Base-by-base conservation (phyloP, 2,888 invertebrate genomes). In the Theristus sp. region DNA sequence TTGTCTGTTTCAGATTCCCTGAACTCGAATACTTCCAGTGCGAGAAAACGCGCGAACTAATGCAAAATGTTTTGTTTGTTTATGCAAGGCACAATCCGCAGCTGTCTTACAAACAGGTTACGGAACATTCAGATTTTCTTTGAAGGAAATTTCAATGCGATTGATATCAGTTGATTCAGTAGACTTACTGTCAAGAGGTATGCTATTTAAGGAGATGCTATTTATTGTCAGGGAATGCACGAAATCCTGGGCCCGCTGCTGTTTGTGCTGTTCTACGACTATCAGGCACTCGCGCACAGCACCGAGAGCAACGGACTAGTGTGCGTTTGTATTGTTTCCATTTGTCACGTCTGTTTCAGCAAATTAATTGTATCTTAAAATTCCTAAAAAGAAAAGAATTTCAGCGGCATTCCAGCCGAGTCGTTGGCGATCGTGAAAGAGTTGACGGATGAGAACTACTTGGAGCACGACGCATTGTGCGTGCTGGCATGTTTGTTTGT, bases 401-500 rank as follows among this genome's bases (percentile, higher is more conserved):
- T n/a, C 25, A 25, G 52, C 17, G 27, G 49, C 3, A 49, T 49
- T 49, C 49, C 49, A 17, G 3, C 13, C 3, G 49, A 49, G n/a
- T 49, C 49, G 49, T n/a, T 49, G 3, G 49, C 62, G 26, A 79
- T 82, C 22, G 78, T 87, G 28, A 76, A 79, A 65, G 80, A 80
- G 68, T 79, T 86, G 31, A 76, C 87, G 69, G 81, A 85, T 71
- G 82, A 84, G 56, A 75, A 78, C 20, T 84, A 80, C 71, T 74
- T 87, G 59, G 87, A 87, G 75, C 84, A 85, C 67, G 87, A 87
- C 75, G 84, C 84, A 54, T 86, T 82, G 86, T 86, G 77, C 82
- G 84, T 74, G 53, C n/a, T n/a, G n/a, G n/a, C n/a, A n/a, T n/a
- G n/a, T n/a, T n/a, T n/a, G n/a, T n/a, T n/a, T n/a, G n/a, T n/a